Evolutionary conservation across 2,888 invertebrate species (phyloP), one percentile per base, ranked within the genome.

Genomic region (Branchellion lobata): DNA sequence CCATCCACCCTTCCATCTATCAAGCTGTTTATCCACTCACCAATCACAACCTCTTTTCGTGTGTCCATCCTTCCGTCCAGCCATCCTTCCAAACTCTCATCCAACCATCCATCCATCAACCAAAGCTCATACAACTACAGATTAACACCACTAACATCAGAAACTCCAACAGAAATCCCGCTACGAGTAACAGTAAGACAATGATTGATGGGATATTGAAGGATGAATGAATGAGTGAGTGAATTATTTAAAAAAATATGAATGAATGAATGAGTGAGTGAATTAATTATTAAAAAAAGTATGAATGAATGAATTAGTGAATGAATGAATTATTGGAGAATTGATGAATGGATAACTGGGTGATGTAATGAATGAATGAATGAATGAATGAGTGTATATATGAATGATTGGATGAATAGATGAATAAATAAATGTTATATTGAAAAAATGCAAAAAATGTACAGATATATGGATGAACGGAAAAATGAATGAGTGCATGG

Each of bases 351-450:
- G n/a, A n/a, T 40, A 40, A 40, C 5, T 8, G 14, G 14, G 40
- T 40, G 5, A 14, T 40, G 5, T 40, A 40, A 40, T 40, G 14
- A 40, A 5, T 47, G 33, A 27, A 31, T 34, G 8, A 29, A 75
- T 80, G 57, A 34, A 80, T 76, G 29, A 36, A 75, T 80, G 73
- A 65, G 57, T 53, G 51, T 57, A 76, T 76, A 57, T 57, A 57
- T 76, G 76, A 27, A 76, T 53, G 29, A 2, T 18, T 76, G 73
- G 79, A 80, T 80, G 53, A 65, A 80, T 80, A 53, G n/a, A 65
- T 40, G 40, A 14, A 40, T 40, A 40, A 40, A 40, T 8, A 14
- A 40, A 40, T 40, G 40, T n/a, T n/a, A n/a, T n/a, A n/a, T n/a
- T n/a, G n/a, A n/a, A 40, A 40, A 40, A 40, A 40, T 40, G 40